phyloP scores from a whole-genome alignment of 2,797 vertebrate genomes.

The Hippoglossus hippoglossus region DNA sequence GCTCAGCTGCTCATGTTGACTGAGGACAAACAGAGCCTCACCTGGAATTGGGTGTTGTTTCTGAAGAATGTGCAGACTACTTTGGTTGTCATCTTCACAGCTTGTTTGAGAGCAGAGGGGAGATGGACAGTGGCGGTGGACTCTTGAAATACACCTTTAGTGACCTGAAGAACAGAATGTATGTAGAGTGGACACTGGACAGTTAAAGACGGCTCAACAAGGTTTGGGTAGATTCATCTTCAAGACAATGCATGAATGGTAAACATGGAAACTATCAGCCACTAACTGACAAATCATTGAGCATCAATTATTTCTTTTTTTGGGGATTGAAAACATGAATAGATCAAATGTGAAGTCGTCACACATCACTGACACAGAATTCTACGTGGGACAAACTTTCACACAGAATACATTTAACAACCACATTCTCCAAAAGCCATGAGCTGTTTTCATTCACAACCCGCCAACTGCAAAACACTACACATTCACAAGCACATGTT shows the following conservation, averaged over 20 bases:
- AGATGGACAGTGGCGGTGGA: slow-evolving; percentile 55
- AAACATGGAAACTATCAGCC: background rate
- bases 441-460: too few relatives aligned
- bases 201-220: background rate
- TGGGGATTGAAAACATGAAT: too few relatives aligned
- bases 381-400: too few relatives aligned
- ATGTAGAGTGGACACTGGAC: background rate
- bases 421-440: too few relatives aligned
- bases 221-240: background rate
- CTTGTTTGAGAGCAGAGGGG: slow-evolving; percentile 65
- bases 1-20: background rate
- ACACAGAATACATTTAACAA: too few relatives aligned
- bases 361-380: too few relatives aligned
- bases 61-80: slow-evolving; percentile 74
- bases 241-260: background rate
- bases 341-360: too few relatives aligned
- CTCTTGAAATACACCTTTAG: background rate
- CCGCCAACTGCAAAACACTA: too few relatives aligned
- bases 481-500: too few relatives aligned
- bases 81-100: slow-evolving; percentile 41
- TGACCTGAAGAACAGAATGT: slow-evolving; percentile 38
- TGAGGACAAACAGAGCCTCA: slow-evolving; percentile 30
- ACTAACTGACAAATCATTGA: background rate
- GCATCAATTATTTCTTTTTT: background rate
- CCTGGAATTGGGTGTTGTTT: slow-evolving; percentile 71